A percentile compares a stretch with the other conserved stretches of the same genome.
Conservation (phyloP, 2,888 invertebrate species). For the Drosophila greeni region DNA sequence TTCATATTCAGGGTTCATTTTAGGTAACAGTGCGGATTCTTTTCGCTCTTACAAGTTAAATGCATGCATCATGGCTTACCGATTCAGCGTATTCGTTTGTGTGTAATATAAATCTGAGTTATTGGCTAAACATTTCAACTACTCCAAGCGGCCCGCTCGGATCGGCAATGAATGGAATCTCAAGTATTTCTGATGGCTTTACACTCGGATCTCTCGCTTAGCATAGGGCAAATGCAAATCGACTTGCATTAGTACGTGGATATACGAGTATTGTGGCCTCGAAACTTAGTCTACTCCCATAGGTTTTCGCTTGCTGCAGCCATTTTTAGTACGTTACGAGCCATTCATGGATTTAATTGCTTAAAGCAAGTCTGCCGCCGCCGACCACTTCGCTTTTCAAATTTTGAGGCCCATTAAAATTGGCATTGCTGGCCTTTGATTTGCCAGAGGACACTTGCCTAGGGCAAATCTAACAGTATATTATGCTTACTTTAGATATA, state of each 20-base stretch:
- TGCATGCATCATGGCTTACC: slow-evolving; percentile 21
- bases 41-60: slow-evolving; percentile 13
- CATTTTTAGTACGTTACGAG: slow-evolving; percentile 4
- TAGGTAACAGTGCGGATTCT: slow-evolving; percentile 54
- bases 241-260: slow-evolving; percentile 4
- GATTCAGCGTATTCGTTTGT: slow-evolving; percentile 26
- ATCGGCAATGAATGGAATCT: slow-evolving; percentile 19
- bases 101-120: slow-evolving; percentile 26
- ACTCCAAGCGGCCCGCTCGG: slow-evolving; percentile 15
- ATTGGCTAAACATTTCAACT: slow-evolving; percentile 39
- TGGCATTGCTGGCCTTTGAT: slow-evolving; percentile 10
- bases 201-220: not conserved
- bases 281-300: slow-evolving; percentile 9
- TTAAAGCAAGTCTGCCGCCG: slow-evolving; percentile 56
- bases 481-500: slow-evolving; percentile 32
- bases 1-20: slow-evolving; percentile 44
- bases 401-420: slow-evolving; percentile 7
- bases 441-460: slow-evolving; percentile 26
- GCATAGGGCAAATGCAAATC: slow-evolving; percentile 1
- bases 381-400: slow-evolving; percentile 10
- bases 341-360: slow-evolving; percentile 39
- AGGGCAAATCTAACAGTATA: slow-evolving; percentile 29
- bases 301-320: slow-evolving; percentile 9
- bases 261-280: slow-evolving; percentile 7
- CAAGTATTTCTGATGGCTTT: not conserved